phyloP scores from a whole-genome alignment of 2,113 vertebrate genomes.

The Pseudonaja textilis region DNA sequence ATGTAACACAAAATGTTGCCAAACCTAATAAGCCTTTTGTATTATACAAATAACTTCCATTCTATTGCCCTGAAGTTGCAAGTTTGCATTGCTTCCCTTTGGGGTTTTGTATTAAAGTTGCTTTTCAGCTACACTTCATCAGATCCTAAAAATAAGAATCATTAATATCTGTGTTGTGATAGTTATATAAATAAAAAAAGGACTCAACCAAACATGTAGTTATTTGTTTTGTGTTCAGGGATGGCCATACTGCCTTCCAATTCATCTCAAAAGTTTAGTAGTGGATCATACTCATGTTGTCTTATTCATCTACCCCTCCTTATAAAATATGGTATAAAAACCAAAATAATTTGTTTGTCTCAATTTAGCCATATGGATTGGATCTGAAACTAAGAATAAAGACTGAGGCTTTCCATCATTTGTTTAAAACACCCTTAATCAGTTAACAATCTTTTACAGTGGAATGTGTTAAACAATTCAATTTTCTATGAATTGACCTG shows the following conservation, averaged over 20 bases:
- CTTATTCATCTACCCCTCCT: neutral
- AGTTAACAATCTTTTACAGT: neutral
- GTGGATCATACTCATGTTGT: neutral
- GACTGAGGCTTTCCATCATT: neutral
- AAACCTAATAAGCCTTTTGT: neutral
- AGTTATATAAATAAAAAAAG: neutral
- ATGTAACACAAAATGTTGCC: neutral
- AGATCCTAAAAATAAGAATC: neutral
- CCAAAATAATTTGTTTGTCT: neutral
- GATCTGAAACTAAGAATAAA: neutral
- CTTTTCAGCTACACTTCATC: neutral
- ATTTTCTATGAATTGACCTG: neutral
- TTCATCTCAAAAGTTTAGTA: neutral
- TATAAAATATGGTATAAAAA: neutral
- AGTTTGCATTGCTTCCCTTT: neutral
- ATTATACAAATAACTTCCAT: conserved; percentile 7
- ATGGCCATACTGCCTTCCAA: neutral
- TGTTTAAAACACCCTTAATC: neutral
- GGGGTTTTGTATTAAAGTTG: neutral
- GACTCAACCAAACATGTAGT: neutral
- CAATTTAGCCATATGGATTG: neutral
- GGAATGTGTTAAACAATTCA: neutral
- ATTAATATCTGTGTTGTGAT: conserved; percentile 4
- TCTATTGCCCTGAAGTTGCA: neutral
- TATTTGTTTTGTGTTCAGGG: neutral